These are phyloP conservation scores for Porites lutea DNA, from an alignment of 64 coral and sea anemone genomes.

Conservation along the genomic window DNA sequence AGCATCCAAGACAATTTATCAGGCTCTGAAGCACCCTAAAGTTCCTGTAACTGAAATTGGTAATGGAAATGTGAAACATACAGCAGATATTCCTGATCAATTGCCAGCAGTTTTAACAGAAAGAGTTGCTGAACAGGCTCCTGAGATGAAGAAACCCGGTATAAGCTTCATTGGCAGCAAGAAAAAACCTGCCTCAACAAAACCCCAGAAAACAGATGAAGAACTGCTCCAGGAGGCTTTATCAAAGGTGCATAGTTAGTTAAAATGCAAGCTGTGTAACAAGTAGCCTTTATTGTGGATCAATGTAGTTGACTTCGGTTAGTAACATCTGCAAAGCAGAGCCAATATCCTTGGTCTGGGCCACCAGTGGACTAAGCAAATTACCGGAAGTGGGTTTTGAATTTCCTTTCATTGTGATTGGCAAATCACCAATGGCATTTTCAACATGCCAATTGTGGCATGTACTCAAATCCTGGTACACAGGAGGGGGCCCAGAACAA, in stretches of 20 bases:
- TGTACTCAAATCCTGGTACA: too few relatives aligned
- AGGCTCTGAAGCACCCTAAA: constrained; percentile 51
- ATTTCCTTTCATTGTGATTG: too few relatives aligned
- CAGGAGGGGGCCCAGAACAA: too few relatives aligned
- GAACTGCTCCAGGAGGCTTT: constrained; percentile 48
- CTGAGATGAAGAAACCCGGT: constrained; percentile 47
- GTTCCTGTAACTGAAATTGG: not conserved
- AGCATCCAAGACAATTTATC: constrained; percentile 61
- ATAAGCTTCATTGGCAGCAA: constrained; percentile 13
- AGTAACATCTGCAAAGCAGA: too few relatives aligned
- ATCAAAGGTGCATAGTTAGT: constrained; percentile 26
- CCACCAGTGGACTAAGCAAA: too few relatives aligned
- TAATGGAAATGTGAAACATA: constrained; percentile 43
- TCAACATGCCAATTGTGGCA: too few relatives aligned
- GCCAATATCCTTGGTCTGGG: too few relatives aligned
- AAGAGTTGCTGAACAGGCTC: constrained; percentile 41
- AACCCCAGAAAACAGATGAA: constrained; percentile 63
- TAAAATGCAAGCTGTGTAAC: too few relatives aligned
- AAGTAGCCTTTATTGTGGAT: too few relatives aligned
- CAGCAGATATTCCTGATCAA: constrained; percentile 17
- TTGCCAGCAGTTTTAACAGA: constrained; percentile 1
- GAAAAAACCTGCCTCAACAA: constrained; percentile 38
- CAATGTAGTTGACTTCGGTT: not conserved
- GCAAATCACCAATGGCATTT: too few relatives aligned
- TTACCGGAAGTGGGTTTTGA: too few relatives aligned